Conservation (phyloP, 2,888 invertebrate genomes). For the Mamestra brassicae region DNA sequence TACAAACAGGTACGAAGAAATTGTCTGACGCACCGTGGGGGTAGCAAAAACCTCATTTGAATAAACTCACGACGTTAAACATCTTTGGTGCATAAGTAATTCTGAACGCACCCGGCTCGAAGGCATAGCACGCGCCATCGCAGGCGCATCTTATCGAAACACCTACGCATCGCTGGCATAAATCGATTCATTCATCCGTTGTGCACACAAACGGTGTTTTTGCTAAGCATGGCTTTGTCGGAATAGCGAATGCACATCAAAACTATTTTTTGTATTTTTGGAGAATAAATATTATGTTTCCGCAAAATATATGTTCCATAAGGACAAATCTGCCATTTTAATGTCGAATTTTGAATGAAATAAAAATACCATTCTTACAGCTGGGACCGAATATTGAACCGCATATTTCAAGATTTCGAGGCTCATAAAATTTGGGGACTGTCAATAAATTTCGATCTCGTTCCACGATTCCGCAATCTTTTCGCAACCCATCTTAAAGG, state of each 20-base stretch:
- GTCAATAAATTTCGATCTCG: conserved; percentile 52
- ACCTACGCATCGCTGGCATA: conserved; percentile 69
- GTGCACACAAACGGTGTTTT: conserved; percentile 66
- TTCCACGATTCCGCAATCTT: conserved; percentile 40
- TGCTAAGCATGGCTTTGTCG: conserved; percentile 40
- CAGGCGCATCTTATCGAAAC: conserved; percentile 66
- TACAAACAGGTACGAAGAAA: conserved; percentile 61
- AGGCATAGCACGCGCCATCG: conserved; percentile 70
- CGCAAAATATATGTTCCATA: neutral
- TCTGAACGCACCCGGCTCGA: conserved; percentile 67
- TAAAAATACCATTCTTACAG: neutral
- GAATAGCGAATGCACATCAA: conserved; percentile 19
- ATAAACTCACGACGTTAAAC: conserved; percentile 72
- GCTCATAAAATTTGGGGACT: conserved; percentile 38
- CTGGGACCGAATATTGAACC: conserved; percentile 11
- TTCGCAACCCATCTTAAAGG: conserved; percentile 57
- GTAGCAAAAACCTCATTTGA: conserved; percentile 81
- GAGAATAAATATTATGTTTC: neutral
- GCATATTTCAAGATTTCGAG: conserved; percentile 31
- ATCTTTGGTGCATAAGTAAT: conserved; percentile 80
- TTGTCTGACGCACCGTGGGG: conserved; percentile 69
- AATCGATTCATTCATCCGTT: conserved; percentile 70
- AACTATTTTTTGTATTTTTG: conserved; percentile 24
- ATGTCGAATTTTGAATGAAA: neutral
- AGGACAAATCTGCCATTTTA: neutral